phyloP scores from a whole-genome alignment of 2,888 invertebrate genomes.

The Euplexia lucipara region DNA sequence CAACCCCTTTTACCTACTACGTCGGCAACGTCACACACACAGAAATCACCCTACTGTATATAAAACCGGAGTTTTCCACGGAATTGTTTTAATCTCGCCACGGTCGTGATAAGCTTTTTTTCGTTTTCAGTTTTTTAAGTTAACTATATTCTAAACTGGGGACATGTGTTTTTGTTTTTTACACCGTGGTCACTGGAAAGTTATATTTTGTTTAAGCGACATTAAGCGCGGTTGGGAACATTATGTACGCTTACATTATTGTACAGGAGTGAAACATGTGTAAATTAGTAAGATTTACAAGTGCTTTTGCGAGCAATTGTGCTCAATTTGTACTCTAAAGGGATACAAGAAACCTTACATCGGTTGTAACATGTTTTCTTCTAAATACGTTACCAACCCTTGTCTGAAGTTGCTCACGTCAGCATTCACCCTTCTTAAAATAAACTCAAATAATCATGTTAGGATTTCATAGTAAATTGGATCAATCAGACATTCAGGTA shows the following conservation, averaged over 20 bases:
- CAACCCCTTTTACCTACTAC: constrained; percentile 37
- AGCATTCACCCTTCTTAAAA: constrained; percentile 22
- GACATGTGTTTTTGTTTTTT: constrained; percentile 46
- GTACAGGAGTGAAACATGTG: constrained; percentile 31
- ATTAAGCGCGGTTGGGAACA: constrained; percentile 36
- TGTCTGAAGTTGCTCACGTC: constrained; percentile 10
- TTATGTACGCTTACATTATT: constrained; percentile 37
- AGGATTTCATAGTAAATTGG: constrained; percentile 39
- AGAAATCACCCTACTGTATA: constrained; percentile 31
- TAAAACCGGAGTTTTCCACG: constrained; percentile 45
- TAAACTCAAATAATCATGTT: constrained; percentile 33
- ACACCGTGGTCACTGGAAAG: constrained; percentile 38
- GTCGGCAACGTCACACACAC: constrained; percentile 33
- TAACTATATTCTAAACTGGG: constrained; percentile 57
- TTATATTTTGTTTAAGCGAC: constrained; percentile 52
- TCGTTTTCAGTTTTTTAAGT: constrained; percentile 59
- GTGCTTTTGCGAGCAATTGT: constrained; percentile 16
- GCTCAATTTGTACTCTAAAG: constrained; percentile 30
- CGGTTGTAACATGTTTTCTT: constrained; percentile 7
- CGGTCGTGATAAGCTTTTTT: constrained; percentile 51
- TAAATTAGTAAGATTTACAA: constrained; percentile 50
- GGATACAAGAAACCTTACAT: no score
- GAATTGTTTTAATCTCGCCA: constrained; percentile 61
- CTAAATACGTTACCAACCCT: constrained; percentile 27
- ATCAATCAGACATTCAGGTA: constrained; percentile 52